These are phyloP conservation scores for Luperina nickerlii DNA, from an alignment of 2,888 invertebrate genomes.

Conservation along the genomic window DNA sequence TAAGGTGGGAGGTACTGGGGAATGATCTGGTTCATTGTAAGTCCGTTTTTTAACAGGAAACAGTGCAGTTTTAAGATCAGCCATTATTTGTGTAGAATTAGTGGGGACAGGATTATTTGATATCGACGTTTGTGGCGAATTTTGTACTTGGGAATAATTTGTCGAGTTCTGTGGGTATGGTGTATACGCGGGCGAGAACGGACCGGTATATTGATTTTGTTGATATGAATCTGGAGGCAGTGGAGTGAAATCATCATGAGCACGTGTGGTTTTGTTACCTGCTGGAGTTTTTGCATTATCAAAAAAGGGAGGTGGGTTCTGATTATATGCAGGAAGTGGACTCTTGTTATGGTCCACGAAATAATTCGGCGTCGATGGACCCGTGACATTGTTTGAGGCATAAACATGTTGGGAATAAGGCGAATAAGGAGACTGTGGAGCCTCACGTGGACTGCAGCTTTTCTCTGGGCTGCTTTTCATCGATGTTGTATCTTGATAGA, in stretches of 20 bases:
- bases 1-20: slow-evolving; percentile 68
- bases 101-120: slow-evolving; percentile 69
- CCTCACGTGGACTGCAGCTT: slow-evolving; percentile 95
- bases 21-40: slow-evolving; percentile 88
- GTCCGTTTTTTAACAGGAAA: slow-evolving; percentile 92
- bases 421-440: slow-evolving; percentile 89
- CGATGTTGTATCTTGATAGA: slow-evolving; percentile 96
- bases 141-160: slow-evolving; percentile 80
- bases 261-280: slow-evolving; percentile 86
- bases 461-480: slow-evolving; percentile 96
- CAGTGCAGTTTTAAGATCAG: slow-evolving; percentile 82
- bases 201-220: slow-evolving; percentile 85
- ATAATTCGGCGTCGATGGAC: slow-evolving; percentile 83
- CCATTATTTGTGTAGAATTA: slow-evolving; percentile 72
- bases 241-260: slow-evolving; percentile 90
- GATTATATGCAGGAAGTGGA: slow-evolving; percentile 84
- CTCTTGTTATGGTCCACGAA: slow-evolving; percentile 87
- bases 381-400: slow-evolving; percentile 80
- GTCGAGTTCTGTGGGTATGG: slow-evolving; percentile 81
- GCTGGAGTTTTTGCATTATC: slow-evolving; percentile 90
- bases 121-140: slow-evolving; percentile 75
- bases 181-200: slow-evolving; percentile 82
- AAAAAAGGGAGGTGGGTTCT: slow-evolving; percentile 90
- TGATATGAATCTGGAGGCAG: slow-evolving; percentile 90
- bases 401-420: slow-evolving; percentile 88